Evolutionary conservation across 2,888 invertebrate species (phyloP).

Genomic region (Dynastes tityus): DNA sequence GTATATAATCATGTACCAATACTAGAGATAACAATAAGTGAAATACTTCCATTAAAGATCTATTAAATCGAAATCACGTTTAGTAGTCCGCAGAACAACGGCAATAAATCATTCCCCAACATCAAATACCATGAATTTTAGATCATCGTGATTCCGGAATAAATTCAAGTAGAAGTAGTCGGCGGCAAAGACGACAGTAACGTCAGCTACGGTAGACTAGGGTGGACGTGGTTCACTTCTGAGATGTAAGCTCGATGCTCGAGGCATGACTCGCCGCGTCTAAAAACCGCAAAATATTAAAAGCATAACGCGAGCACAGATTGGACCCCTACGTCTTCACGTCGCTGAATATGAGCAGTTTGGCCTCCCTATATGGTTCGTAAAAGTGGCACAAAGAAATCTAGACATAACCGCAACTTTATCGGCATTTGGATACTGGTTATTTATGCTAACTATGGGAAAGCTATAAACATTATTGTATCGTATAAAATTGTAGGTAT

Average conservation of each 20-base stretch:
- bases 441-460: constrained; percentile 18
- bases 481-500: neutral
- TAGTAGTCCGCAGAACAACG: neutral
- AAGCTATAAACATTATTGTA: neutral
- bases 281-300: constrained; percentile 38
- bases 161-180: constrained; percentile 10
- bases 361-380: constrained; percentile 21
- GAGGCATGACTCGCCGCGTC: constrained; percentile 9
- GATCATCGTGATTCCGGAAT: constrained; percentile 30
- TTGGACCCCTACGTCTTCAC: neutral
- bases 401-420: neutral
- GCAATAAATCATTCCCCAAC: constrained; percentile 33
- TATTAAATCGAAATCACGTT: constrained; percentile 27
- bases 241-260: constrained; percentile 7
- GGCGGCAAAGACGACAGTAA: neutral
- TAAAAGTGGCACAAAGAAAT: constrained; percentile 2
- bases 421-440: neutral
- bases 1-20: too few species aligned
- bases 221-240: constrained; percentile 4
- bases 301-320: constrained; percentile 18
- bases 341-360: neutral
- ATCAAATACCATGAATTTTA: constrained; percentile 34
- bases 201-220: neutral
- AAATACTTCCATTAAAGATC: constrained; percentile 27
- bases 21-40: too few species aligned